These are phyloP conservation scores for Pandion haliaetus DNA, from an alignment of 2,113 vertebrate species.

Conservation along the genomic window DNA sequence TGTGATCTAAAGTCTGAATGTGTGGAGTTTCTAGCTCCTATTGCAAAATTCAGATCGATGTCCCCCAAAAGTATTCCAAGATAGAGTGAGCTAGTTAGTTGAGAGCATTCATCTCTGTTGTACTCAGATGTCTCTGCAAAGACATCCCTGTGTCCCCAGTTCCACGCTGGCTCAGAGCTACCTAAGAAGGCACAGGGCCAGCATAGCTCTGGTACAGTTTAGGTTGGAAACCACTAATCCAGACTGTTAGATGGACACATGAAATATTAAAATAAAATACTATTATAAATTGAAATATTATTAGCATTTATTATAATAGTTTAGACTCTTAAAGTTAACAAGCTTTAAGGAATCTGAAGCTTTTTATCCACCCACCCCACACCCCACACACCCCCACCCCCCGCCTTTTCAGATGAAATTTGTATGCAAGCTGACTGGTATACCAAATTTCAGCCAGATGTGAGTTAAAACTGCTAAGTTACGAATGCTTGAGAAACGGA, in stretches of 20 bases:
- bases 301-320: neutral
- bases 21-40: neutral
- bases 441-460: neutral
- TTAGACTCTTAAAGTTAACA: neutral
- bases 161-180: neutral
- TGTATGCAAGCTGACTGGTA: neutral
- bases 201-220: neutral
- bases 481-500: neutral
- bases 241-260: neutral
- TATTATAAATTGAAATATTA: neutral
- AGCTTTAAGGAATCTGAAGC: neutral
- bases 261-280: neutral
- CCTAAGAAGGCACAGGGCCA: neutral
- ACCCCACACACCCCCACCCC: too few species aligned
- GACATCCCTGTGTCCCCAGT: rapidly evolving
- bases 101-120: neutral
- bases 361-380: too few species aligned
- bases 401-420: neutral
- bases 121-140: neutral
- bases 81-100: neutral
- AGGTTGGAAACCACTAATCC: neutral
- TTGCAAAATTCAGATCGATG: neutral
- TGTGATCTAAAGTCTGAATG: neutral
- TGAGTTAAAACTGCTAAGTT: neutral
- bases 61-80: neutral